Evolutionary conservation across 2,888 invertebrate genomes (phyloP).

Genomic region (Euproctis similis): DNA sequence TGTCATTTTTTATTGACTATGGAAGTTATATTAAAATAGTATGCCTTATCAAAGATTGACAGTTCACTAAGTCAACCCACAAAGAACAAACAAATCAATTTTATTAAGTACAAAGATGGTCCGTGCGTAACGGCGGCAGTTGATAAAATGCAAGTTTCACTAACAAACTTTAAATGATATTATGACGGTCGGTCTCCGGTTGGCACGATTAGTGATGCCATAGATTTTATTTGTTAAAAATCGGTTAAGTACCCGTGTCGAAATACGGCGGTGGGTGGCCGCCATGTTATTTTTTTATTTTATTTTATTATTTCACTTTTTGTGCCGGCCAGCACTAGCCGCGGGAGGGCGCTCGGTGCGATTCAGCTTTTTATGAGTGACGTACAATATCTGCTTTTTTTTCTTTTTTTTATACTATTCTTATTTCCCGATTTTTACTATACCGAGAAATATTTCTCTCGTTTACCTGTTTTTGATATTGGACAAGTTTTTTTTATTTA

Average conservation of each 20-base stretch:
- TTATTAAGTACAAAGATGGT: constrained; percentile 9
- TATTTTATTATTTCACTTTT: constrained; percentile 71
- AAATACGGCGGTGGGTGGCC: constrained; percentile 71
- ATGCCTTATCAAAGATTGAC: too few species aligned
- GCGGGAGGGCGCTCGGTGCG: constrained; percentile 64
- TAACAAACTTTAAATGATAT: constrained; percentile 56
- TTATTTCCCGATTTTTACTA: constrained; percentile 43
- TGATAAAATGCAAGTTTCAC: constrained; percentile 44
- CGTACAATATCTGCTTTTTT: constrained; percentile 53
- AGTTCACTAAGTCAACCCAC: not conserved
- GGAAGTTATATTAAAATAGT: too few species aligned
- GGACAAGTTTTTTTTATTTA: constrained; percentile 56
- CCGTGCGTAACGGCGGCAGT: constrained; percentile 31
- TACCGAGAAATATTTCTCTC: constrained; percentile 61
- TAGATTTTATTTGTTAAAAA: constrained; percentile 77
- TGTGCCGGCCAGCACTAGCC: too few species aligned
- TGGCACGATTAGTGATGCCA: constrained; percentile 70
- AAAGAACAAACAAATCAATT: constrained; percentile 20
- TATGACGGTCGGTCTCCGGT: constrained; percentile 47
- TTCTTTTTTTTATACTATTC: constrained; percentile 34
- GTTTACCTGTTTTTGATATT: constrained; percentile 62
- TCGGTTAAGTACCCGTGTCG: constrained; percentile 76
- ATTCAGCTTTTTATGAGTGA: constrained; percentile 71
- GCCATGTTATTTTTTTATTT: constrained; percentile 65
- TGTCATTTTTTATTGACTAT: too few species aligned